Base-by-base conservation (phyloP, 2,888 invertebrate species). In the Sinhomidia bicolor region DNA sequence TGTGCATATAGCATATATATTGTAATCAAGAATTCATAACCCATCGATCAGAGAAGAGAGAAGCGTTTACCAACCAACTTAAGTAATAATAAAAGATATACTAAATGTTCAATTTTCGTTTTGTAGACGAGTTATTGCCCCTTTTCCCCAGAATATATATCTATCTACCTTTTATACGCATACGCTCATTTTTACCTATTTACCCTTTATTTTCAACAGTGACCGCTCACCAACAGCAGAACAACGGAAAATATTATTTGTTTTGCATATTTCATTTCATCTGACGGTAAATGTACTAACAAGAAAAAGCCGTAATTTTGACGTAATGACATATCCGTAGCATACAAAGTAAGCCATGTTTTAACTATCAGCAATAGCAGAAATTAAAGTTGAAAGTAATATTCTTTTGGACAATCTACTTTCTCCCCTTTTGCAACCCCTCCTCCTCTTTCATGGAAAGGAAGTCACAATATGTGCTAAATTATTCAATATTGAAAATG, bases 271-370 rank as follows among this genome's bases (percentile, higher is more conserved):
- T n/a, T n/a, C n/a, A 76, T 76, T 76, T 76, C 76, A 51, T 76
- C 51, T 6, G 17, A 14, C 36, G 20, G 20, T 79, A 76, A 3
- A 51, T 2, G 76, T 51, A 57, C 54, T 57, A 79, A 79, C 79
- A 29, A 79, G 79, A 79, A 51, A 57, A 17, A n/a, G 32, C 32
- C 57, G 57, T 79, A 57, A 79, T 79, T 79, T 57, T 20, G 54
- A 29, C 57, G 17, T 84, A 76, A 84, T 84, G 76, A 84, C 76
- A 84, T 62, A 84, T 84, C 76, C 84, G 76, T 71, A n/a, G n/a
- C n/a, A 57, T 57, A 57, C 29, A 79, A 57, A 79, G 20, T 79
- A 57, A 76, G 62, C 60, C 17, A 29, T 84, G 71, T 68, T 84
- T 84, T 76, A 84, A 62, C 60, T 71, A 83, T 20, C 26, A n/a